Evolutionary conservation across 1,140 invertebrate genomes (phyloP), one percentile per base, ranked within the genome.

Genomic region (Catajapyx aquilonaris): DNA sequence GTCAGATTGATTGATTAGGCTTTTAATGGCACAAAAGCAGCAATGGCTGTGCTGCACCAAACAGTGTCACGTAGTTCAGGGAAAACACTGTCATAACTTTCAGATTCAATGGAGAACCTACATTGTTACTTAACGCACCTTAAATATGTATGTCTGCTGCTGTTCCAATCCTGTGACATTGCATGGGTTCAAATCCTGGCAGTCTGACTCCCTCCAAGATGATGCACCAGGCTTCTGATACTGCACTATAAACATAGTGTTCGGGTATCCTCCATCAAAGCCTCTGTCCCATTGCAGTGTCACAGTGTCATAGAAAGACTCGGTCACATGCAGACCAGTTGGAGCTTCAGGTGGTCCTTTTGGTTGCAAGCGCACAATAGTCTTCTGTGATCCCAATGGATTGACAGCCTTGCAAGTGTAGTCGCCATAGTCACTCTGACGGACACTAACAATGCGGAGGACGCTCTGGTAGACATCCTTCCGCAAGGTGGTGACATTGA

Each of bases 381-480:
- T 76, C 4, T 69, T 70, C 15, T 78, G 74, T 23, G 58, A 69
- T 10, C 83, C 81, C 20, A 84, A 54, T 2, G 65, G 66, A 52
- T 90, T 90, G 5, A 69, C 69, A 0, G 80, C 79, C 40, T 77
- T 68, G 47, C 86, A 93, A 25, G 71, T 81, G 51, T 93, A 93
- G 30, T 85, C 80, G 0, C 85, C 85, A 49, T 90, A 91, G 52
- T 90, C 84, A 7, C 70, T 64, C 13, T 76, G 66, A 16, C 71
- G 69, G 3, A 90, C 67, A 30, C 76, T 71, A 13, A 70, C 69
- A 34, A 91, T 78, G 42, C 67, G 71, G 3, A 90, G 49, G 0
- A 81, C 64, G 1, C 79, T 85, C 0, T 72, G 74, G 52, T 86
- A 90, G 0, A 85, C 70, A 46, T 93, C 85, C 51, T 84, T 81